Evolutionary conservation across 2,797 vertebrate genomes (phyloP).

Genomic region (Anniella stebbinsi): DNA sequence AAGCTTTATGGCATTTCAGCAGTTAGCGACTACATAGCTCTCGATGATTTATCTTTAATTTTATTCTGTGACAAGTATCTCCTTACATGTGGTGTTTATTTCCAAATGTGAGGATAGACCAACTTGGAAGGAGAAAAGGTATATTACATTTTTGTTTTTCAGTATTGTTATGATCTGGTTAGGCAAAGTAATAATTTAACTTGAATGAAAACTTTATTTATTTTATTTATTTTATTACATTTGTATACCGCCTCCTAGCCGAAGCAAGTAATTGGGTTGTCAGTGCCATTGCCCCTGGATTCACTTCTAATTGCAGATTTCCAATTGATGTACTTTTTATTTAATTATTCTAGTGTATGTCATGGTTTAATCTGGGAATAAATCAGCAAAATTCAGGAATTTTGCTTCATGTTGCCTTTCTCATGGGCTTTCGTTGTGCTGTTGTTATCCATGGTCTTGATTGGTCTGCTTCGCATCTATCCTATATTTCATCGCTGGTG

Average conservation of each 20-base stretch:
- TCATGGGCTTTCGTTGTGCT: neutral
- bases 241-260: no score
- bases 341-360: conserved; percentile 7
- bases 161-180: conserved; percentile 2
- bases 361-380: conserved; percentile 1
- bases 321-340: conserved; percentile 24
- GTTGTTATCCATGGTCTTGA: neutral
- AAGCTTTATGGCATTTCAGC: neutral
- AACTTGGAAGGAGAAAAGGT: neutral
- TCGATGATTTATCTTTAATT: neutral
- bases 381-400: neutral
- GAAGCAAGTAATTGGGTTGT: conserved; percentile 11
- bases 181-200: conserved; percentile 16
- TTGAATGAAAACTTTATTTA: conserved; percentile 24
- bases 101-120: neutral
- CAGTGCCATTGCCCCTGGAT: neutral
- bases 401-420: neutral
- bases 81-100: neutral
- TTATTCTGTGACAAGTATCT: neutral
- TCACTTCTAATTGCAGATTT: conserved; percentile 22
- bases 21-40: neutral
- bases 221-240: no score
- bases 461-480: neutral
- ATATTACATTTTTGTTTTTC: conserved; percentile 3
- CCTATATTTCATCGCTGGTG: neutral